Evolutionary conservation across 30 jellyfish, hydroid and myxozoan genomes (phyloP), one percentile per base, ranked within the genome.

Genomic region (Aurelia aurita): DNA sequence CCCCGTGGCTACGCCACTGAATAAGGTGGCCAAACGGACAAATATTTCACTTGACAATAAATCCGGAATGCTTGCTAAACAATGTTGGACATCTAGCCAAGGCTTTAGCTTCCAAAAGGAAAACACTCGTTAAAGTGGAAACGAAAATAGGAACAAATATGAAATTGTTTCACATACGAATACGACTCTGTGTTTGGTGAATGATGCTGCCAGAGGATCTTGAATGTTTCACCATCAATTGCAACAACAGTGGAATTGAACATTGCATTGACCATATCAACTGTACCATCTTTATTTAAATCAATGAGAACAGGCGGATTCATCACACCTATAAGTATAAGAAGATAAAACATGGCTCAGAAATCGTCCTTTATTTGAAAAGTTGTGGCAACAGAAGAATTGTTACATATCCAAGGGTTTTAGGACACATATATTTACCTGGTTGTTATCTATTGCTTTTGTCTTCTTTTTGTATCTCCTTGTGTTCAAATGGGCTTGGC

Each of bases 291-390:
- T 58, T 83, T 77, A 69, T 82, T 87, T 26, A 92, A 44, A 55
- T 92, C 98, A 26, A 77, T 91, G 55, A 92, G 77, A 27, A 87
- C 89, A 7, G 98, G 98, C 1, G 98, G 97, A 65, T 86, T 92
- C 90, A 92, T 92, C 18, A 81, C 75, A 25, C 98, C 98, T 92
- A 58, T 53, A 5, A 63, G 57, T 39, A 72, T 11, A 67, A 21
- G 20, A 76, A 22, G 49, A 29, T 20, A 34, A 12, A 64, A 3
- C 43, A 11, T 20, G 9, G 7, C 19, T 23, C 44, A 28, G 57
- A 64, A 20, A 5, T 11, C 12, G 18, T 18, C 15, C 61, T 10
- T 10, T 10, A 49, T 10, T 12, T 18, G 61, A n/a, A n/a, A n/a
- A n/a, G n/a, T n/a, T n/a, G n/a, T n/a, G n/a, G n/a, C n/a, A n/a